Percentiles rank a stretch among this genome's conserved stretches.
Evolutionary conservation across 2,797 vertebrate species (phyloP).

Genomic region (Momotus momota): DNA sequence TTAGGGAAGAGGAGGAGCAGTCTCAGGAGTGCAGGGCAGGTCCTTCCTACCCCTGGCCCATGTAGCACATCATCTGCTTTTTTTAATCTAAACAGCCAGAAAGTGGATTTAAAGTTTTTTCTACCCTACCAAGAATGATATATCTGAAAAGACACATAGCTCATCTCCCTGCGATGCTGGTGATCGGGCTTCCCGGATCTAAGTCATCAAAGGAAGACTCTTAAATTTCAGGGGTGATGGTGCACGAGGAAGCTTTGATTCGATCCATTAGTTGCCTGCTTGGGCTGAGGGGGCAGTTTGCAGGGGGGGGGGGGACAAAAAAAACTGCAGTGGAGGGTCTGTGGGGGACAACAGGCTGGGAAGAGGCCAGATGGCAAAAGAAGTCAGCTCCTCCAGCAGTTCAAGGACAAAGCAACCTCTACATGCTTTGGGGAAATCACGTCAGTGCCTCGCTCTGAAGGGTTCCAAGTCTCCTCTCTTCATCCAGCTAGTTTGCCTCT

Average conservation of each 20-base stretch:
- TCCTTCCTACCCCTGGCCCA: background rate
- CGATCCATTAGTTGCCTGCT: background rate
- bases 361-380: background rate
- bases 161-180: background rate
- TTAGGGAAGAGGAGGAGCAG: background rate
- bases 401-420: background rate
- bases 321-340: background rate
- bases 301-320: background rate
- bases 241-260: background rate
- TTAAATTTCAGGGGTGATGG: background rate
- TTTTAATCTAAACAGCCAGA: background rate
- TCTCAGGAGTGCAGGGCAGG: background rate
- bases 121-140: accelerated
- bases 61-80: background rate
- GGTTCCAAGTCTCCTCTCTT: background rate
- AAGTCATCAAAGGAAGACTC: background rate
- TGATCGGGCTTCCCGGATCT: background rate
- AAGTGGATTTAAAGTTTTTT: background rate
- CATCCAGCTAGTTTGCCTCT: background rate
- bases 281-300: background rate
- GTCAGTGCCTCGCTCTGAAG: background rate
- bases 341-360: background rate
- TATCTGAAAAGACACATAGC: accelerated
- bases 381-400: background rate
- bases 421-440: background rate